Evolutionary conservation across 2,888 invertebrate genomes (phyloP).

Genomic region (Epirrhoe alternata): DNA sequence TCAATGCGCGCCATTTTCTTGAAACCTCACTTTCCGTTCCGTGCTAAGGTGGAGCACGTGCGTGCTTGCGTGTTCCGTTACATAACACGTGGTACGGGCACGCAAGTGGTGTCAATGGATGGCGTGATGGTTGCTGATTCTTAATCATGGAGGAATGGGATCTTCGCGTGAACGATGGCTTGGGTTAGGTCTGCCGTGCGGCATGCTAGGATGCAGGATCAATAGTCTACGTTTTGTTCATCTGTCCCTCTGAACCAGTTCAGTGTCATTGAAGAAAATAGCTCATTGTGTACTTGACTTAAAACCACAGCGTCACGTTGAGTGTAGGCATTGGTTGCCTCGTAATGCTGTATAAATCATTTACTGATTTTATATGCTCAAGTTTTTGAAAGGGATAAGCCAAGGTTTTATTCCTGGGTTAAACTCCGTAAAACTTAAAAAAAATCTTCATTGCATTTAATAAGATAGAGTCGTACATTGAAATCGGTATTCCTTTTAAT

Average conservation of each 20-base stretch:
- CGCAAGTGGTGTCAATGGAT: conserved; percentile 82
- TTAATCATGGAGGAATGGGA: conserved; percentile 72
- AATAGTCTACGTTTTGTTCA: background rate
- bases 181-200: conserved; percentile 52
- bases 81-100: conserved; percentile 70
- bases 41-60: conserved; percentile 46
- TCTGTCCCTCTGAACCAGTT: background rate
- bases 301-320: too few relatives aligned
- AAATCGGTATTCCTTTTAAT: too few relatives aligned
- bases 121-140: conserved; percentile 74
- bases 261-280: background rate
- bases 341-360: too few relatives aligned
- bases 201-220: background rate
- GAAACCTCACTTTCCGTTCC: conserved; percentile 33
- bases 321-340: too few relatives aligned
- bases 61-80: conserved; percentile 59
- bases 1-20: conserved; percentile 20
- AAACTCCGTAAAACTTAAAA: too few relatives aligned
- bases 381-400: too few relatives aligned
- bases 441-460: too few relatives aligned
- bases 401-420: too few relatives aligned
- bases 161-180: conserved; percentile 64
- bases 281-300: too few relatives aligned
- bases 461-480: too few relatives aligned
- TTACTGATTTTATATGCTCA: too few relatives aligned